Base-by-base conservation (phyloP, 30 jellyfish, hydroid and myxozoan genomes). In the Aurelia aurita complex sp. Pacific region DNA sequence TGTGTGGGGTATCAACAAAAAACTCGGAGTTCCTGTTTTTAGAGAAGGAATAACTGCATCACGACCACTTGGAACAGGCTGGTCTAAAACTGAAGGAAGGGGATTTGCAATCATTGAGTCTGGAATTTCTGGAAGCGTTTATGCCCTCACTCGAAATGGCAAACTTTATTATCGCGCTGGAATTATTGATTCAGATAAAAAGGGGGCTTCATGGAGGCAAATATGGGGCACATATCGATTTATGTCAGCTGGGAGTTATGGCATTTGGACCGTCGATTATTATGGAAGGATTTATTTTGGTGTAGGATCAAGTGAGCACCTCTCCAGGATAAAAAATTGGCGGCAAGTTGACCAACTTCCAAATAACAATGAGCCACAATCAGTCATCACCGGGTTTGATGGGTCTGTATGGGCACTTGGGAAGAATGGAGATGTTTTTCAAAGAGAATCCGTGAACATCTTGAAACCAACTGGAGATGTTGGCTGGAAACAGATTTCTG, bases 341-440 rank as follows among this genome's bases (percentile, higher is more conserved):
- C 59, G 52, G 23, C 60, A 52, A n/a, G 92, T 88, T 14, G 83
- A 71, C 19, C 43, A 76, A 29, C 92, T 81, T 15, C 35, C 77
- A 4, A 60, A 79, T 17, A 87, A 87, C 43, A 59, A 52, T 11
- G 63, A 73, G 42, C 54, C 72, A 16, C 53, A 55, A 19, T 76
- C 81, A 10, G 87, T 94, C 14, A 89, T 75, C 35, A 82, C 96
- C 32, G 98, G 98, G 4, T 94, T 94, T 66, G 97, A 89, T 51
- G 98, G 98, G n/a, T 82, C 92, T 33, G 97, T 94, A 7, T 94
- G 97, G 97, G 96, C 96, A 5, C 63, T 92, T 8, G 67, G 85
- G 10, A 59, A 57, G 17, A 76, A 74, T 74, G 84, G 87, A 17
- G 83, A 59, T 55, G 90, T 92, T 11, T 92, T 40, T 69, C 82